These are phyloP conservation scores for Laterallus jamaicensis DNA, from an alignment of 2,113 vertebrate species.

Conservation along the genomic window DNA sequence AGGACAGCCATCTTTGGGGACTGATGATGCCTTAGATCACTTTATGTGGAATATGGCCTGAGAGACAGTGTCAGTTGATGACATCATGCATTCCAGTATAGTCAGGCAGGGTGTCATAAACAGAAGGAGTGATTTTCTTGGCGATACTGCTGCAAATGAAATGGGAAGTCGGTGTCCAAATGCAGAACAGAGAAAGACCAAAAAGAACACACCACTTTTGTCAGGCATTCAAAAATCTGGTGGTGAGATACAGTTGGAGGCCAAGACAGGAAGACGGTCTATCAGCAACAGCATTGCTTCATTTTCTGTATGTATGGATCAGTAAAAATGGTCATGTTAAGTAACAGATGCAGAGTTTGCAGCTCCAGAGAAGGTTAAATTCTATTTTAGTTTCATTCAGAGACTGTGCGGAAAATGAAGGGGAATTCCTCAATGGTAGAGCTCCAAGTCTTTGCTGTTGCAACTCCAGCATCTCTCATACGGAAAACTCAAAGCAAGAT, in stretches of 20 bases:
- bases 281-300: background rate
- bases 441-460: background rate
- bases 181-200: background rate
- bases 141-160: background rate
- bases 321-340: background rate
- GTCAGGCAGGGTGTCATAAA: background rate
- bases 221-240: background rate
- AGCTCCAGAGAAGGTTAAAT: background rate
- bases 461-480: background rate
- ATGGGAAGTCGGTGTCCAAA: background rate
- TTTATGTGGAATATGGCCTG: background rate
- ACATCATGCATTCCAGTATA: background rate
- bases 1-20: background rate
- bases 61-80: background rate
- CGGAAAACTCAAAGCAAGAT: background rate
- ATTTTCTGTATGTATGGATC: background rate
- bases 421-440: background rate
- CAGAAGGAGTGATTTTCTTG: background rate
- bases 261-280: background rate
- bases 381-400: background rate
- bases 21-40: background rate
- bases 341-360: background rate
- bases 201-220: background rate
- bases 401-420: background rate
- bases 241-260: background rate